Evolutionary conservation across 2,888 invertebrate species (phyloP).

Genomic region (Tryphoninae sp.): DNA sequence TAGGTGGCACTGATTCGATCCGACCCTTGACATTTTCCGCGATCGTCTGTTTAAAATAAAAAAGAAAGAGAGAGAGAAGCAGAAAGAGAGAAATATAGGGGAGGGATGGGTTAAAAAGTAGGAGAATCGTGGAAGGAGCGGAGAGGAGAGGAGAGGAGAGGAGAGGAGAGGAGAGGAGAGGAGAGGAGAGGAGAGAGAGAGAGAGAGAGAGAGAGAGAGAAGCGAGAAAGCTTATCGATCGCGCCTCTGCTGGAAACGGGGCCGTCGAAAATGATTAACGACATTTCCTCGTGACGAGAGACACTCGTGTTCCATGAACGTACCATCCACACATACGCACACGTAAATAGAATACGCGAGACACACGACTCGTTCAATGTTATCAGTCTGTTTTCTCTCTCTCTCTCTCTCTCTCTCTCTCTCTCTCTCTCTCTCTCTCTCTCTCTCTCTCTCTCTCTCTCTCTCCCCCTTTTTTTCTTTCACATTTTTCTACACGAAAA

Average conservation of each 20-base stretch:
- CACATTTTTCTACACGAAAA: background rate
- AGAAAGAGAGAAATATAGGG: background rate
- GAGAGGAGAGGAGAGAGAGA: slow-evolving; percentile 6
- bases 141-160: slow-evolving; percentile 2
- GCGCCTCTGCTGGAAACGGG: slow-evolving; percentile 26
- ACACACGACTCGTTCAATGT: background rate
- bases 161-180: slow-evolving; percentile 1
- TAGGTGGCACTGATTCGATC: slow-evolving; percentile 7
- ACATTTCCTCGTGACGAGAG: slow-evolving; percentile 24
- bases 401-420: background rate
- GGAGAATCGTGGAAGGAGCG: background rate
- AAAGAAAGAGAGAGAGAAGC: slow-evolving; percentile 3
- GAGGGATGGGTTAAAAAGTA: background rate
- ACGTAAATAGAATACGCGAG: slow-evolving; percentile 26
- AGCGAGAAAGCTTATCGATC: slow-evolving; percentile 37
- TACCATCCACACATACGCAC: slow-evolving; percentile 5
- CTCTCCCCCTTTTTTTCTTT: background rate
- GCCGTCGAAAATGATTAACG: slow-evolving; percentile 52
- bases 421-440: background rate
- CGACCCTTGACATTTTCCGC: slow-evolving; percentile 10
- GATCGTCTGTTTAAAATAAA: background rate
- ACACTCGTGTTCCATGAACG: background rate
- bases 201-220: background rate
- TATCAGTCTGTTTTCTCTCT: slow-evolving; percentile 15
- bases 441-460: background rate